phyloP scores from a whole-genome alignment of 2,797 vertebrate species.

The Alcedo atthis region DNA sequence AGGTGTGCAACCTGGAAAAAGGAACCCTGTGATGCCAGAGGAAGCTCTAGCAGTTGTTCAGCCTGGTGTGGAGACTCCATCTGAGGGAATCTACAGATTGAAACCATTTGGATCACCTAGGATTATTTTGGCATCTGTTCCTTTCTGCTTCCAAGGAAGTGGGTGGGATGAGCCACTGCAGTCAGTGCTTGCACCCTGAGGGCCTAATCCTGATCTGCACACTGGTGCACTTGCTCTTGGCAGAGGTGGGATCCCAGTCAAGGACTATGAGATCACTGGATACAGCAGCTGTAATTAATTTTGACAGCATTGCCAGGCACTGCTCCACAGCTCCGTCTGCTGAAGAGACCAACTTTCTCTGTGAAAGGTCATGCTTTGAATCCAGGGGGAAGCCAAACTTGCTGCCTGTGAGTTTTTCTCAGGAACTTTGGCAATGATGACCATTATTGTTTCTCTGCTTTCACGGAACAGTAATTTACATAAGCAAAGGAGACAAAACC shows the following conservation, averaged over 20 bases:
- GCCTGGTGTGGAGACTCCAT: not conserved
- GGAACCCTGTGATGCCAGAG: not conserved
- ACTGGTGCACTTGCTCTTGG: fast-evolving
- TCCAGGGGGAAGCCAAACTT: not conserved
- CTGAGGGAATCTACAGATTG: not conserved
- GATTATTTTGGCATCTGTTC: not conserved
- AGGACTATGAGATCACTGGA: not conserved
- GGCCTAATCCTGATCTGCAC: not conserved
- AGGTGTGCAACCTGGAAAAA: not conserved
- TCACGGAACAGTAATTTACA: not conserved
- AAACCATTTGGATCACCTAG: not conserved
- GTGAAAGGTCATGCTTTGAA: not conserved
- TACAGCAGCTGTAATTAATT: not conserved
- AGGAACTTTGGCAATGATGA: not conserved
- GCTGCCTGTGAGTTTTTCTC: not conserved
- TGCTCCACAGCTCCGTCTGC: fast-evolving
- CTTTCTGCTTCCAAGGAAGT: not conserved
- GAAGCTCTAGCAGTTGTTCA: not conserved
- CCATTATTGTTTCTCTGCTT: not conserved
- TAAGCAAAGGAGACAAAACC: constrained; percentile 42
- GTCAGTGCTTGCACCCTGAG: not conserved
- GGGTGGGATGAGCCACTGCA: not conserved
- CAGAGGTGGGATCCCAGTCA: not conserved
- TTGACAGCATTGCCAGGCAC: not conserved
- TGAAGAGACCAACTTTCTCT: not conserved